Percentiles rank a stretch among this genome's conserved stretches.
Conservation (phyloP, 35 echinoderm and acorn worm species). For the Ophioderma brevispina region DNA sequence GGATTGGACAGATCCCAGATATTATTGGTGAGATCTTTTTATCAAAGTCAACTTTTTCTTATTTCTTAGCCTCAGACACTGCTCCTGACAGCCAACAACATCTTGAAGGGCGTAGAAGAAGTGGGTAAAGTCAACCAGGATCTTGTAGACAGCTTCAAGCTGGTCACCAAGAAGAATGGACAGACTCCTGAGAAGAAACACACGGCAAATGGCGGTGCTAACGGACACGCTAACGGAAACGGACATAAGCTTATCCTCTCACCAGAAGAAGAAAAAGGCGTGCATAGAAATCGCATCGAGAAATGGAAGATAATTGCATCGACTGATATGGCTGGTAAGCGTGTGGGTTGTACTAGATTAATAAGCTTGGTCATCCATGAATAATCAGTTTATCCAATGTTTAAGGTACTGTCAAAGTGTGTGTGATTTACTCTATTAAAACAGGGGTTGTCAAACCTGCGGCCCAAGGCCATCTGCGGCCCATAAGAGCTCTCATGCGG, state of each 20-base stretch:
- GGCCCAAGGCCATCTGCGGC: no score
- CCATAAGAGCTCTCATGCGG: no score
- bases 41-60: no score
- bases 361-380: no score
- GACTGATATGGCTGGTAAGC: constrained; percentile 85
- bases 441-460: no score
- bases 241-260: constrained; percentile 54
- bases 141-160: constrained; percentile 76
- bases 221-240: constrained; percentile 18
- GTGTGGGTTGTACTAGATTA: no score
- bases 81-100: constrained; percentile 78
- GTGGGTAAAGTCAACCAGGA: constrained; percentile 67
- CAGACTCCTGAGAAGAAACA: neutral
- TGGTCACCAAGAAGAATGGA: constrained; percentile 54
- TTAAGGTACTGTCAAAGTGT: no score
- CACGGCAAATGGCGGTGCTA: constrained; percentile 3
- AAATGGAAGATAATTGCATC: constrained; percentile 93
- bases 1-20: no score
- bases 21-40: no score
- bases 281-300: constrained; percentile 13
- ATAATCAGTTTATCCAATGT: no score
- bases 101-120: constrained; percentile 76
- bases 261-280: constrained; percentile 51
- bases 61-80: constrained; percentile 78
- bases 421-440: no score